Evolutionary conservation across 1,140 invertebrate species (phyloP).

Genomic region (Drosophila hydei): DNA sequence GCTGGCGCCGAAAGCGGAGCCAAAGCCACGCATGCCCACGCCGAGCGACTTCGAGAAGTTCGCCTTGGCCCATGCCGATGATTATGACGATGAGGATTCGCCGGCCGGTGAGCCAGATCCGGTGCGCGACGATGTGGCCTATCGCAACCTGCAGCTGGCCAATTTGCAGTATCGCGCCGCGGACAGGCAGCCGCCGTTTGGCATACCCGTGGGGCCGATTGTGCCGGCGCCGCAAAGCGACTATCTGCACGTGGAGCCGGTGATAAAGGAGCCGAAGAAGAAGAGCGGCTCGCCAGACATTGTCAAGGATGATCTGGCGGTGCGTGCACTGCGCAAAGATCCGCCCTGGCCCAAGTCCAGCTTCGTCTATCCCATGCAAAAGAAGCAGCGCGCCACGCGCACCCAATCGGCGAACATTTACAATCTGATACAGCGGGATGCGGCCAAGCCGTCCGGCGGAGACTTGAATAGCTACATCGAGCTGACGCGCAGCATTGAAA

Average conservation of each 20-base stretch:
- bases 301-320: conserved; percentile 94
- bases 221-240: conserved; percentile 89
- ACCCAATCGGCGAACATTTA: conserved; percentile 93
- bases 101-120: conserved; percentile 90
- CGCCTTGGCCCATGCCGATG: conserved; percentile 73
- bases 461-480: conserved; percentile 79
- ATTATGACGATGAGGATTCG: conserved; percentile 84
- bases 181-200: conserved; percentile 94
- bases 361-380: conserved; percentile 79
- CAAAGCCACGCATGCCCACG: conserved; percentile 86
- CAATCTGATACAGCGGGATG: conserved; percentile 87
- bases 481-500: conserved; percentile 66
- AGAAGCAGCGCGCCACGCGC: conserved; percentile 90
- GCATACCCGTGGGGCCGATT: conserved; percentile 93
- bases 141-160: conserved; percentile 90
- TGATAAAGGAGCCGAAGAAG: conserved; percentile 56
- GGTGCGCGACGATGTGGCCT: conserved; percentile 92
- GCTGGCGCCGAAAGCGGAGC: conserved; percentile 84
- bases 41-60: conserved; percentile 80
- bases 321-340: conserved; percentile 92
- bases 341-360: conserved; percentile 70
- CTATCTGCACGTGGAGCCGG: conserved; percentile 91
- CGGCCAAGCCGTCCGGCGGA: conserved; percentile 80
- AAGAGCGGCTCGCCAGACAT: conserved; percentile 88
- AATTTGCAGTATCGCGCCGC: conserved; percentile 89